phyloP scores from a whole-genome alignment of 1,140 invertebrate species.

The Euwallacea fornicatus region DNA sequence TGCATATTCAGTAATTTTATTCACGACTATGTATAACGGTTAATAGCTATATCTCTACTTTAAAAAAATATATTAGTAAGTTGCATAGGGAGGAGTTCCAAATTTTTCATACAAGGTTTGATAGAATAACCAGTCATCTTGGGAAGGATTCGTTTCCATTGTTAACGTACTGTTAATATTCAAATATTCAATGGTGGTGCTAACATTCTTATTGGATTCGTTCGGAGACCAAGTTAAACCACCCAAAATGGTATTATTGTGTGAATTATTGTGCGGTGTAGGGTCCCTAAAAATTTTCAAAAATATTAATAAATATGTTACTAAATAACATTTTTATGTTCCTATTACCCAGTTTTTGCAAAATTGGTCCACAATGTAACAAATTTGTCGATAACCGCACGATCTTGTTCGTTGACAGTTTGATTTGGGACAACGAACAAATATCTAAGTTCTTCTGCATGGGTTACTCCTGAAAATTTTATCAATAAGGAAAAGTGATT shows the following conservation, averaged over 20 bases:
- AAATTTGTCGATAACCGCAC: background rate
- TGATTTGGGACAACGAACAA: slow-evolving; percentile 1
- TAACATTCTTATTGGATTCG: background rate
- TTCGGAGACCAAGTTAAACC: slow-evolving; percentile 15
- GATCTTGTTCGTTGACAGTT: slow-evolving; percentile 10
- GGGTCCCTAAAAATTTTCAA: slow-evolving; percentile 28
- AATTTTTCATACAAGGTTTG: slow-evolving; percentile 17
- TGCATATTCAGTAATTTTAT: no score
- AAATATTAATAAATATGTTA: background rate
- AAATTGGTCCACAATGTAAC: slow-evolving; percentile 38
- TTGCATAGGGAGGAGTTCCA: slow-evolving; percentile 23
- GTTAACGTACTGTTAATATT: slow-evolving; percentile 21
- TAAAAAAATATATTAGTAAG: slow-evolving; percentile 21
- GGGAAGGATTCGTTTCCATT: slow-evolving; percentile 23
- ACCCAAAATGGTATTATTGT: slow-evolving; percentile 1
- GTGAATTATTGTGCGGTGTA: background rate
- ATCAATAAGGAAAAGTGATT: background rate
- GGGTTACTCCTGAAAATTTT: slow-evolving; percentile 24
- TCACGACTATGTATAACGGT: no score
- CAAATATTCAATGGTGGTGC: slow-evolving; percentile 9
- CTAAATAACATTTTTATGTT: slow-evolving; percentile 1
- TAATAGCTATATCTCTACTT: no score
- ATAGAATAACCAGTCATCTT: slow-evolving; percentile 24
- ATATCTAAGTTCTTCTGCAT: slow-evolving; percentile 37
- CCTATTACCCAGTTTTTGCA: slow-evolving; percentile 32